phyloP scores from a whole-genome alignment of 2,797 vertebrate species.

The Cyclura pinguis region DNA sequence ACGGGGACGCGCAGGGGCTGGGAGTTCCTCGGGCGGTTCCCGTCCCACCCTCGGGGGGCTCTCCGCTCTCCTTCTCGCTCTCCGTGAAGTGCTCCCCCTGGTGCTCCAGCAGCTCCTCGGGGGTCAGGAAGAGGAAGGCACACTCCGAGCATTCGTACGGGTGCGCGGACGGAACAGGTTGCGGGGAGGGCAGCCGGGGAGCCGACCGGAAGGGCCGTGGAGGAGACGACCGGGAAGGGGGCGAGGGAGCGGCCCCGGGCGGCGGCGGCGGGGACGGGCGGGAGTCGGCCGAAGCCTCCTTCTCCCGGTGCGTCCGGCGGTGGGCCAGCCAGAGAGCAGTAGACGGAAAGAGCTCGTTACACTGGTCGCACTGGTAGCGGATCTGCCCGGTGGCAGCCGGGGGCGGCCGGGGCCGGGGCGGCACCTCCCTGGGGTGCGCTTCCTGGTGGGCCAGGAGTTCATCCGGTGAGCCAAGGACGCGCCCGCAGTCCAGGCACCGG shows the following conservation, averaged over 20 bases:
- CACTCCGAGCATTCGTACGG: constrained; percentile 94
- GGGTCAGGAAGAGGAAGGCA: constrained; percentile 87
- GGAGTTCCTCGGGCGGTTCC: constrained; percentile 49
- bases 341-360: constrained; percentile 87
- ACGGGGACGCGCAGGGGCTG: background rate
- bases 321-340: constrained; percentile 91
- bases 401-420: constrained; percentile 2
- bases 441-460: constrained; percentile 92
- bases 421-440: constrained; percentile 86
- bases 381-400: constrained; percentile 77
- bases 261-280: constrained; percentile 24
- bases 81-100: constrained; percentile 91
- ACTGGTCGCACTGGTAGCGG: constrained; percentile 92
- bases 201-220: background rate
- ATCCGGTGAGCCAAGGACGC: constrained; percentile 84
- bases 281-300: constrained; percentile 16
- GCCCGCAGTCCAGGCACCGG: constrained; percentile 87
- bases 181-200: background rate
- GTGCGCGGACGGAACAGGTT: constrained; percentile 75
- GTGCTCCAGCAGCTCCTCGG: constrained; percentile 92
- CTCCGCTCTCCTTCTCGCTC: constrained; percentile 88
- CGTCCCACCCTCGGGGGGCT: constrained; percentile 50
- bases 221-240: background rate
- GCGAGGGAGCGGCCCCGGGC: background rate
- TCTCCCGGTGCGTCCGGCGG: constrained; percentile 82